Base-by-base conservation (phyloP, 2,888 invertebrate genomes). In the Lordiphosa andalusiaca region DNA sequence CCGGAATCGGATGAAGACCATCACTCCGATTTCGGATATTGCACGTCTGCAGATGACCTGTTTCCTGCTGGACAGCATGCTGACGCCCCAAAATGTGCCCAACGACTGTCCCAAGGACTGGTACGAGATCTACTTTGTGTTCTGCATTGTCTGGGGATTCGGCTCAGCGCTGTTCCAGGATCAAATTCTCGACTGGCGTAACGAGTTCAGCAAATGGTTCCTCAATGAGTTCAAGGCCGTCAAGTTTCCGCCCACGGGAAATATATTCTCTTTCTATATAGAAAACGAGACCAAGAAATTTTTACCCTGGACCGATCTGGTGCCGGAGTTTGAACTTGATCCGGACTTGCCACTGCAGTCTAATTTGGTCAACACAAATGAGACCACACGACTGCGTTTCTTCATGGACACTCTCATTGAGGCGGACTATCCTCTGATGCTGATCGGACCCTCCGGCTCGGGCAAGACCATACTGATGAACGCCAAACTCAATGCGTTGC, bases 191-290 rank as follows among this genome's bases (percentile, higher is more conserved):
- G 98, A 98, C 88, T 96, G 97, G 94, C 92, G 98, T 40, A 94
- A 94, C 73, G 98, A 98, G 86, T 98, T 98, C 88, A 96, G 95
- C 86, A 98, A 97, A 89, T 98, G 98, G 98, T 98, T 97, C 92
- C 91, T 92, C 16, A 95, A 94, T 69, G 98, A 98, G 90, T 98
- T 97, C 88, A 98, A 97, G 89, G 92, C 94, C 0, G 92, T 98
- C 23, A 96, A 95, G 89, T 97, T 98, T 89, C 98, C 98, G 0
- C 85, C 92, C 0, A 91, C 92, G 2, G 96, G 95, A 2, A 96
- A 93, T 48, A 93, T 98, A 1, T 98, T 98, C 88, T 95, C 94
- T 82, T 98, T 94, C 89, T 98, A 93, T 88, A 96, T 98, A 57
- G 97, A 98, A 81, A 91, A 92, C 0, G 95, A 96, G 76, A 93